Conservation (phyloP, 2,113 vertebrate genomes). For the Cnemophilus loriae region DNA sequence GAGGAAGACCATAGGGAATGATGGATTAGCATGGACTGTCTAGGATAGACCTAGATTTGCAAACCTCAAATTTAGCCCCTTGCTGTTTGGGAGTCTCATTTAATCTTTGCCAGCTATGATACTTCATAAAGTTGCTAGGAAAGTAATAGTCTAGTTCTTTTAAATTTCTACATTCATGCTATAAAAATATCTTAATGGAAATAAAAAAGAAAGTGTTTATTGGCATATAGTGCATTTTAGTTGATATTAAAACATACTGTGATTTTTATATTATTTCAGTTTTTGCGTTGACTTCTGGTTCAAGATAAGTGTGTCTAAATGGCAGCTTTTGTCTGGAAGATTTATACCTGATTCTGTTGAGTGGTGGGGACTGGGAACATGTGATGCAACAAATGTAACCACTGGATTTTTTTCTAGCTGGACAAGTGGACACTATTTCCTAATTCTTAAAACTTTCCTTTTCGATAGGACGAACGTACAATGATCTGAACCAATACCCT, state of each 20-base stretch:
- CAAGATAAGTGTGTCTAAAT: neutral
- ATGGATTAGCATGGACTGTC: neutral
- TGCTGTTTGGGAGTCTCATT: neutral
- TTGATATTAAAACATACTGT: neutral
- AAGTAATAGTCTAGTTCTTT: neutral
- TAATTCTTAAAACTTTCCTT: conserved; percentile 40
- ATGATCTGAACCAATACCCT: conserved; percentile 96
- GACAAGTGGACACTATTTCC: neutral
- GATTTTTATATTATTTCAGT: neutral
- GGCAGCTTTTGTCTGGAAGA: neutral
- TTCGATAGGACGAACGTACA: conserved; percentile 89
- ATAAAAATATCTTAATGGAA: neutral
- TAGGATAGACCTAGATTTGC: neutral
- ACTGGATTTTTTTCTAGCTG: neutral
- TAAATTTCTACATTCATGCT: neutral
- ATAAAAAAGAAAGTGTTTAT: neutral
- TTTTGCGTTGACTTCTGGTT: neutral
- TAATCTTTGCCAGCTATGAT: neutral
- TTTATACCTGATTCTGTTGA: neutral
- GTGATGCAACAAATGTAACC: neutral
- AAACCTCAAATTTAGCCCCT: neutral
- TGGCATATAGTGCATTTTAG: neutral
- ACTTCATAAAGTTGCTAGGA: neutral
- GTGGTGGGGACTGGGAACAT: neutral
- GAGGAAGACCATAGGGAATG: neutral